Percentiles rank a stretch among this genome's conserved stretches.
Evolutionary conservation across 2,797 vertebrate genomes (phyloP).

Genomic region (Chiloscyllium punctatum): DNA sequence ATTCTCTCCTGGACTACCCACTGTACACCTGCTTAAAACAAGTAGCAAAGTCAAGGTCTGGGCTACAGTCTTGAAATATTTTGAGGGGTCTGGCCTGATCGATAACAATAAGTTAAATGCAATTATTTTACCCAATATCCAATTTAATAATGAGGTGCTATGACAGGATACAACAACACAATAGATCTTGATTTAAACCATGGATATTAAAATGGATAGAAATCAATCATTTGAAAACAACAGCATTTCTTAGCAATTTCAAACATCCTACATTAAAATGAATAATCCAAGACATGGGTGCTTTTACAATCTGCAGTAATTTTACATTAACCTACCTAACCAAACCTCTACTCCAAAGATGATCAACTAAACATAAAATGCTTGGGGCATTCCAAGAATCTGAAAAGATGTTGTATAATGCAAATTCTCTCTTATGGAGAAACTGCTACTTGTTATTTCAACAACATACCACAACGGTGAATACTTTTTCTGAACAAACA

Average conservation of each 20-base stretch:
- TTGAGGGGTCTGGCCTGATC: too few species aligned
- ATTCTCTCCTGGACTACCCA: too few species aligned
- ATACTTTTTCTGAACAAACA: neutral
- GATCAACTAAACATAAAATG: neutral
- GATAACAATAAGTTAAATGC: neutral
- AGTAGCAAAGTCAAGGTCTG: too few species aligned
- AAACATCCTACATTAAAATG: neutral
- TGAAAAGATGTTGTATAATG: neutral
- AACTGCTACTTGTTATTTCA: neutral
- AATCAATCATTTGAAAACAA: neutral
- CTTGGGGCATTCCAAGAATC: neutral
- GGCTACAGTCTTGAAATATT: too few species aligned
- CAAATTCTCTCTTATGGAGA: neutral
- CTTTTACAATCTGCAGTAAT: neutral
- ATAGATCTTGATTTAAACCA: neutral
- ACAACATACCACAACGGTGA: neutral
- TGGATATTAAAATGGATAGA: too few species aligned
- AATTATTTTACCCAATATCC: neutral
- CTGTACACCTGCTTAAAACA: too few species aligned
- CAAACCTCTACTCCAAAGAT: neutral
- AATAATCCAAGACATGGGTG: neutral
- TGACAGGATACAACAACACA: too few species aligned
- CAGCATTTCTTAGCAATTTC: neutral
- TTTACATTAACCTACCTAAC: neutral
- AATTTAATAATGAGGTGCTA: neutral